Evolutionary conservation across 2,797 vertebrate genomes (phyloP).

Genomic region (Malacoraja senta): DNA sequence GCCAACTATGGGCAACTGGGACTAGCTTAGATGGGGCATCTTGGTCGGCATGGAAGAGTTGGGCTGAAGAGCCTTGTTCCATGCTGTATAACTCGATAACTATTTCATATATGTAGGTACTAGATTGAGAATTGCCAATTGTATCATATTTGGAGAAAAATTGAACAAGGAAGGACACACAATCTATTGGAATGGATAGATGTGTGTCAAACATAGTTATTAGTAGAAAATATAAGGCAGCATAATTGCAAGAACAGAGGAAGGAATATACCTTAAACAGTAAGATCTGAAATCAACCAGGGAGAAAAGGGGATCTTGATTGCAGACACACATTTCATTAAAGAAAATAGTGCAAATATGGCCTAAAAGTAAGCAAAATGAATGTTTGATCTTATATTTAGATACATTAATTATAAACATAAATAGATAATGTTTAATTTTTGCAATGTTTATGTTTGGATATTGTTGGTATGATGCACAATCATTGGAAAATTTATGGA

Average conservation of each 20-base stretch:
- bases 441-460: neutral
- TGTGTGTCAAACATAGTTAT: neutral
- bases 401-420: neutral
- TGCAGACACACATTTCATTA: neutral
- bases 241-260: neutral
- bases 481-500: neutral
- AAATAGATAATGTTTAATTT: neutral
- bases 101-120: no score
- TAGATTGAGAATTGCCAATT: no score
- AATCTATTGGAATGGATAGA: neutral
- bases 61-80: no score
- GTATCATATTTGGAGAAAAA: neutral
- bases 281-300: neutral
- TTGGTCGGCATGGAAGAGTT: no score
- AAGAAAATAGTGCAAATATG: neutral
- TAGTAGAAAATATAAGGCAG: neutral
- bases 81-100: no score
- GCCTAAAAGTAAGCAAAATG: neutral
- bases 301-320: neutral
- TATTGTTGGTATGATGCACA: neutral
- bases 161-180: neutral
- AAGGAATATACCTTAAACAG: neutral
- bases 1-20: no score
- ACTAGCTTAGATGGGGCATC: no score
- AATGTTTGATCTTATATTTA: no score